A percentile compares a stretch with the other conserved stretches of the same genome.
These are phyloP conservation scores for Hetaerina titia DNA, from an alignment of 2,888 invertebrate genomes.

Conservation along the genomic window DNA sequence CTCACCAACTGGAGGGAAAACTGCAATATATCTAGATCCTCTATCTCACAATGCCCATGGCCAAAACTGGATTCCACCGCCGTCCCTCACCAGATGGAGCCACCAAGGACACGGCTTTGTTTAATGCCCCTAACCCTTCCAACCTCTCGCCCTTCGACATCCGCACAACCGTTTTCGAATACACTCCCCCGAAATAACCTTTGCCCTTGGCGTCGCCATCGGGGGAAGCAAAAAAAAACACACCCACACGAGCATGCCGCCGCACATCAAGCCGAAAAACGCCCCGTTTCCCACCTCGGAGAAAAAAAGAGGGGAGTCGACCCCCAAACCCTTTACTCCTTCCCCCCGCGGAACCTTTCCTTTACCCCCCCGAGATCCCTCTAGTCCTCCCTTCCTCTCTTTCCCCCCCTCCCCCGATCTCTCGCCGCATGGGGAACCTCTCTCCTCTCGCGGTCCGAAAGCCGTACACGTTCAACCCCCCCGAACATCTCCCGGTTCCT, in stretches of 20 bases:
- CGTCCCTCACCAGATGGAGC: background rate
- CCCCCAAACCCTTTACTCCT: too few relatives aligned
- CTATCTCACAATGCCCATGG: background rate
- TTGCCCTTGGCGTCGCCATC: background rate
- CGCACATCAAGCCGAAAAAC: background rate
- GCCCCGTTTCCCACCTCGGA: background rate
- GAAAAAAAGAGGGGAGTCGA: background rate
- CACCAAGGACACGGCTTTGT: background rate
- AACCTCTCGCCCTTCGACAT: background rate
- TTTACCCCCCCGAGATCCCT: background rate
- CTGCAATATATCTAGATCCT: background rate
- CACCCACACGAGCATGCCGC: background rate
- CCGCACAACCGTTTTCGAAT: background rate
- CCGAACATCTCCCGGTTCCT: background rate
- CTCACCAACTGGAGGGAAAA: background rate
- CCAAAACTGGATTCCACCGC: background rate
- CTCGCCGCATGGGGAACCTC: background rate
- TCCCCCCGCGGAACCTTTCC: too few relatives aligned
- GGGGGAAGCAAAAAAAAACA: background rate
- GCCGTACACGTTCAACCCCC: background rate
- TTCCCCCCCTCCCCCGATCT: background rate
- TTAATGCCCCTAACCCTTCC: constrained; percentile 2
- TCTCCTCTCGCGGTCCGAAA: background rate
- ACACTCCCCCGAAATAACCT: background rate
- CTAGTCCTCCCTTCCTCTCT: background rate